Base-by-base conservation (phyloP, 2,888 invertebrate genomes). In the Parascotia fuliginaria region DNA sequence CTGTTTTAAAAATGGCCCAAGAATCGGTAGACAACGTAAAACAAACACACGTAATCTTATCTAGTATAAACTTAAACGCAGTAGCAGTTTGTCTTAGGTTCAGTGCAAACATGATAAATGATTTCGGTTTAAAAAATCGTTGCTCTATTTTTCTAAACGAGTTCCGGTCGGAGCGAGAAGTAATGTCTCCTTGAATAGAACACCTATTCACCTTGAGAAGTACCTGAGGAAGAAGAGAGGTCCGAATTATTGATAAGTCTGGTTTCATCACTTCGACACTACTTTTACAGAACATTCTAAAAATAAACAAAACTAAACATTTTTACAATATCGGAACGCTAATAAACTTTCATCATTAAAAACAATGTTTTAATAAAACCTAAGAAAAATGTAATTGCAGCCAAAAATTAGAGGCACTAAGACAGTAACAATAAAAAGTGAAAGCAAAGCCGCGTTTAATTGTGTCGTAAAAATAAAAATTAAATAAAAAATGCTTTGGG, bases 151-250 rank as follows among this genome's bases (percentile, higher is more conserved):
- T 85, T 81, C 77, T 84, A 84, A 87, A 85, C 82, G 87, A 85
- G 89, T 87, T 89, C 91, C 91, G 89, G 91, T 89, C 67, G 83
- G 76, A 79, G 84, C 79, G 73, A 81, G 85, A 81, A 75, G 84
- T 81, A 81, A 83, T 85, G 83, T 81, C 79, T 87, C 83, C 85
- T 85, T 83, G 83, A 78, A 86, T 88, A 86, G 83, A 89, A 87
- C 87, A 90, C 90, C 90, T 89, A 90, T 90, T 91, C 89, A 91
- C 89, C 89, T 90, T 90, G 90, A 89, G 90, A 91, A 91, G 90
- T 91, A 91, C 90, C 90, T 91, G 90, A 78, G 89, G 83, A 90
- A 91, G 87, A 90, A 91, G 87, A 90, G 87, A 91, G 83, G 79
- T 72, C 76, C 80, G 76, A 77, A 83, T 91, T 90, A 89, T 85